Evolutionary conservation across 2,888 invertebrate species (phyloP).

Genomic region (Amiota mariae): DNA sequence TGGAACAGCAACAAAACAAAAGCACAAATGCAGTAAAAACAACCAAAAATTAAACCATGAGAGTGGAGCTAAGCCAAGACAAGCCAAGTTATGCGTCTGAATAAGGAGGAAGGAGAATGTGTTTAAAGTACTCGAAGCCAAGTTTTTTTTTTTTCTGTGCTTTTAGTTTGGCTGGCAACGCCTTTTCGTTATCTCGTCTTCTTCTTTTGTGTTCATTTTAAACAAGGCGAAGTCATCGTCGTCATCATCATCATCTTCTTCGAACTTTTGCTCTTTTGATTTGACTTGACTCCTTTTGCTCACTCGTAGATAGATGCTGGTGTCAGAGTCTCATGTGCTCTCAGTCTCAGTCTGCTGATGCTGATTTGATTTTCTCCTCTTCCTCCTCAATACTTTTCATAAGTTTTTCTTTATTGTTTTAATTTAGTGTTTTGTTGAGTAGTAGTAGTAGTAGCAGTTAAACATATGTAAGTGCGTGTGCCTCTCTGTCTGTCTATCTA

Average conservation of each 20-base stretch:
- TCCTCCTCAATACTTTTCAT: background rate
- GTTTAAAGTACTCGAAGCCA: background rate
- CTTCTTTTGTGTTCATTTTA: background rate
- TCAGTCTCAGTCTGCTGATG: background rate
- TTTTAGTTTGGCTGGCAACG: conserved; percentile 11
- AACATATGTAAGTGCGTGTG: too few relatives aligned
- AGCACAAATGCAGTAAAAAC: background rate
- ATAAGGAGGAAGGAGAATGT: background rate
- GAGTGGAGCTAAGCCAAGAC: too few relatives aligned
- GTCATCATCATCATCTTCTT: too few relatives aligned
- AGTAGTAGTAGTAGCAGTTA: too few relatives aligned
- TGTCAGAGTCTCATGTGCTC: too few relatives aligned
- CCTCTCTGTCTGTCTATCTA: background rate
- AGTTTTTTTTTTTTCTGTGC: background rate
- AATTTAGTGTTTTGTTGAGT: background rate
- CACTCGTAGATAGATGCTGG: too few relatives aligned
- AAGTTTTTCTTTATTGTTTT: background rate
- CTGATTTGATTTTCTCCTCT: background rate
- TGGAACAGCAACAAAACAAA: background rate
- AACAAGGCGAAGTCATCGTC: background rate
- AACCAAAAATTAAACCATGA: too few relatives aligned
- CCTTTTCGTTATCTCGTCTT: conserved; percentile 20
- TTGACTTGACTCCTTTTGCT: too few relatives aligned
- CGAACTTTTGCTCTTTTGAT: too few relatives aligned
- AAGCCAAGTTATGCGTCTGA: too few relatives aligned